Evolutionary conservation across 2,113 vertebrate genomes (phyloP).

Genomic region (Zootoca vivipara): DNA sequence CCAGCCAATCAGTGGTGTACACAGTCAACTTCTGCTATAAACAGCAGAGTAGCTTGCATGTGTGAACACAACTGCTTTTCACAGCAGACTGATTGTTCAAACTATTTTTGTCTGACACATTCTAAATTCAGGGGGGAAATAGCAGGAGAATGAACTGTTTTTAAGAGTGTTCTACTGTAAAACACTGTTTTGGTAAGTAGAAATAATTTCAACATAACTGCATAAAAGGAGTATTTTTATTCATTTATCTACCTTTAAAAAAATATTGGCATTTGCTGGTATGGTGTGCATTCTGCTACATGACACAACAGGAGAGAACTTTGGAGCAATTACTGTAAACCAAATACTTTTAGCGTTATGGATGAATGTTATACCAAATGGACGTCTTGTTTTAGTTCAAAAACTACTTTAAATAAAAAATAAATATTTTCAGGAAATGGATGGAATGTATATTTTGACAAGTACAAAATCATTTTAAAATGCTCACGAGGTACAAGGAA

Average conservation of each 20-base stretch:
- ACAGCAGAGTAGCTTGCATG: neutral
- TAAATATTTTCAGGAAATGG: slow-evolving; percentile 63
- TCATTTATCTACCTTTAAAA: slow-evolving; percentile 23
- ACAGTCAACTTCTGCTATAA: neutral
- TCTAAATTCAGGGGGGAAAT: neutral
- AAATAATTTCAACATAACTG: slow-evolving; percentile 25
- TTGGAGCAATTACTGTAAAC: slow-evolving; percentile 40
- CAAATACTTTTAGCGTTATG: slow-evolving; percentile 40
- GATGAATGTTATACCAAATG: neutral
- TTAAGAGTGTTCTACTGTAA: slow-evolving; percentile 2
- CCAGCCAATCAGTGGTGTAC: neutral
- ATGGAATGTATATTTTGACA: slow-evolving; percentile 79
- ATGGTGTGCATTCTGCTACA: slow-evolving; percentile 40
- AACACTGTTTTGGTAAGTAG: neutral
- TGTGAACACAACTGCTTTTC: neutral
- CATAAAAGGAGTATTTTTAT: slow-evolving; percentile 11
- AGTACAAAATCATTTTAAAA: slow-evolving; percentile 75
- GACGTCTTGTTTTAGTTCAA: slow-evolving; percentile 50
- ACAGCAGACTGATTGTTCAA: neutral
- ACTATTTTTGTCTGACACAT: neutral
- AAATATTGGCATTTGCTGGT: slow-evolving; percentile 59
- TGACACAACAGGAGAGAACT: slow-evolving; percentile 8
- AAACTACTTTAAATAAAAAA: slow-evolving; percentile 67
- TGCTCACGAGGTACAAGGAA: slow-evolving; percentile 73
- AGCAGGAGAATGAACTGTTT: neutral